These are phyloP conservation scores for Atherinosoma microstoma DNA, from an alignment of 2,797 vertebrate species.

Conservation along the genomic window DNA sequence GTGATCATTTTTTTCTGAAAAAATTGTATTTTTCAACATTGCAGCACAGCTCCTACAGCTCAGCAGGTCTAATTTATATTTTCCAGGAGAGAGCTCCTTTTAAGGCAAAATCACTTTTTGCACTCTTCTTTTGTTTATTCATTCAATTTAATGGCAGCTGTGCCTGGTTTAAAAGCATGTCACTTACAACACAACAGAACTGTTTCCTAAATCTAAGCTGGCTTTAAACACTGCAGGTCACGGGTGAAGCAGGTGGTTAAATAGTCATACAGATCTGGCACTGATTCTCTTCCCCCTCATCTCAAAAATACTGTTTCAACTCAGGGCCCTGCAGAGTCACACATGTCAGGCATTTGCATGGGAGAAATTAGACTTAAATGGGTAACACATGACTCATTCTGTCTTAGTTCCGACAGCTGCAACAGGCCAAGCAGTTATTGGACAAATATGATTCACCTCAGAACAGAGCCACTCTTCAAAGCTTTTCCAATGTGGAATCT, in stretches of 20 bases:
- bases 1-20: slow-evolving; percentile 50
- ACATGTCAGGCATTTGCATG: slow-evolving; percentile 80
- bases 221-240: slow-evolving; percentile 55
- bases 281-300: slow-evolving; percentile 41
- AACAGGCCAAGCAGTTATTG: slow-evolving; percentile 75
- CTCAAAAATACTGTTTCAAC: slow-evolving; percentile 64
- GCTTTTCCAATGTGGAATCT: slow-evolving; percentile 75
- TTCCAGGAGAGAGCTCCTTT: slow-evolving; percentile 53
- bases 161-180: slow-evolving; percentile 32
- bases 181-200: slow-evolving; percentile 44
- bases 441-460: slow-evolving; percentile 80
- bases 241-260: slow-evolving; percentile 72
- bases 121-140: slow-evolving; percentile 53
- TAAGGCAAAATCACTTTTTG: slow-evolving; percentile 48
- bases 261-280: slow-evolving; percentile 49
- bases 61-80: slow-evolving; percentile 47
- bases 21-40: slow-evolving; percentile 32
- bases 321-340: slow-evolving; percentile 66
- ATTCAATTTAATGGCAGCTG: slow-evolving; percentile 55
- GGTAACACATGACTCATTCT: slow-evolving; percentile 79
- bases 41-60: slow-evolving; percentile 34
- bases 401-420: slow-evolving; percentile 77
- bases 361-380: slow-evolving; percentile 80
- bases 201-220: slow-evolving; percentile 57
- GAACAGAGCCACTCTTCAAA: slow-evolving; percentile 76